Conservation (phyloP, 1,140 invertebrate species). For the Drosophila truncata region DNA sequence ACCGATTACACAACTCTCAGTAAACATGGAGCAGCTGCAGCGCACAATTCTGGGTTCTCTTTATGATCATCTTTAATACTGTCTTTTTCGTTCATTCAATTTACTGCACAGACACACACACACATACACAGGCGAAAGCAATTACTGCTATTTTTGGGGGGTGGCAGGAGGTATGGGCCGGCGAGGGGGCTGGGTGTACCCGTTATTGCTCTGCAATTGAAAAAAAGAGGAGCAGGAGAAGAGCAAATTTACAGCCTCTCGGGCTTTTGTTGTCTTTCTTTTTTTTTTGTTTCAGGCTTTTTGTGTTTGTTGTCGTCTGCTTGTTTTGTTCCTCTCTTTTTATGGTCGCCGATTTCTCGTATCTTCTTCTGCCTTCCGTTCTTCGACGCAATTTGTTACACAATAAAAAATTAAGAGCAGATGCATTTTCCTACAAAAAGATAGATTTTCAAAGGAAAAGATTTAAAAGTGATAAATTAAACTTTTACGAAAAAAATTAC, state of each 20-base stretch:
- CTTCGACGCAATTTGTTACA: conserved; percentile 76
- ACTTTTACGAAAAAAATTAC: not conserved
- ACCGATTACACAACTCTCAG: conserved; percentile 67
- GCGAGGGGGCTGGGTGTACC: conserved; percentile 5
- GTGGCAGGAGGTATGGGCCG: not conserved
- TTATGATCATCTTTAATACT: conserved; percentile 64
- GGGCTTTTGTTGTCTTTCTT: conserved; percentile 2
- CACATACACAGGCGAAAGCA: conserved; percentile 48
- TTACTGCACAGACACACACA: conserved; percentile 61
- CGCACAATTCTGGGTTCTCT: conserved; percentile 20
- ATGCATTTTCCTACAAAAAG: conserved; percentile 38
- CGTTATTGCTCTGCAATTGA: conserved; percentile 78
- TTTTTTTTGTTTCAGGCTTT: conserved; percentile 27
- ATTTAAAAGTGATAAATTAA: not conserved
- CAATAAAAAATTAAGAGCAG: conserved; percentile 56
- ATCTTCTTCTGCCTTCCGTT: conserved; percentile 38
- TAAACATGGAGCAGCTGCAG: conserved; percentile 19
- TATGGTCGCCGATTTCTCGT: conserved; percentile 44
- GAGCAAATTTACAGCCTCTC: conserved; percentile 50
- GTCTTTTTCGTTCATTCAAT: conserved; percentile 79
- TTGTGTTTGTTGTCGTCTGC: conserved; percentile 62
- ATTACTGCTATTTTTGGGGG: conserved; percentile 72
- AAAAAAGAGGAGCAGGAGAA: conserved; percentile 49
- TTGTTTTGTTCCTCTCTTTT: conserved; percentile 68
- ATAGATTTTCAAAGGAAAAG: not conserved